Base-by-base conservation (phyloP, 2,888 invertebrate species). In the Molorchus minor region DNA sequence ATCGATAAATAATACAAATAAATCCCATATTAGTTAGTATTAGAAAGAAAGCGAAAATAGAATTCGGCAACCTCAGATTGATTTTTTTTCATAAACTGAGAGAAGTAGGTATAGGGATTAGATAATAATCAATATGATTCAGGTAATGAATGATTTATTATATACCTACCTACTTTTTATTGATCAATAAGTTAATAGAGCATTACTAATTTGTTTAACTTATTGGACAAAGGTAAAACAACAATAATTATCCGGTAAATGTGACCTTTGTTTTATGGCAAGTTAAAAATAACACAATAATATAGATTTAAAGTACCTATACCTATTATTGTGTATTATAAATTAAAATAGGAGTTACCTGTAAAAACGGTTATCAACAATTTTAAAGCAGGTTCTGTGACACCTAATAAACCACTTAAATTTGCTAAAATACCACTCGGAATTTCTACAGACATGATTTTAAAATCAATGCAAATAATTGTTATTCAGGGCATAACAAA, bases 341-440 rank as follows among this genome's bases (percentile, higher is more conserved):
- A 56, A n/a, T n/a, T 33, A 33, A 33, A 33, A 33, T 10, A n/a
- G 12, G 21, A 40, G 71, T 73, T 72, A 81, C 82, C 81, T 61
- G 77, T 69, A 51, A 82, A 66, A 54, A 82, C 65, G 2, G 80
- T 77, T 19, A 81, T 54, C 36, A 81, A 56, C 44, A 81, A 67
- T 29, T 72, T 72, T 36, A 81, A 56, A 21, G 79, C 80, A 1
- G 81, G 71, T 61, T 77, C 77, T 10, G 74, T 69, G 1, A 76
- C 69, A 5, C 80, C 80, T 8, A 79, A 30, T 25, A 61, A 15
- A 36, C 62, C 63, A 55, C 76, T 73, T 33, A 78, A 64, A 13
- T 62, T 64, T 47, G 63, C 60, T 19, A 77, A 30, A 16, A 64
- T 8, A 45, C 62, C 58, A 46, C 64, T 41, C 10, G 63, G 61